Percentiles rank a stretch among this genome's conserved stretches.
phyloP scores from a whole-genome alignment of 2,113 vertebrate species.

The Hemibagrus wyckioides region DNA sequence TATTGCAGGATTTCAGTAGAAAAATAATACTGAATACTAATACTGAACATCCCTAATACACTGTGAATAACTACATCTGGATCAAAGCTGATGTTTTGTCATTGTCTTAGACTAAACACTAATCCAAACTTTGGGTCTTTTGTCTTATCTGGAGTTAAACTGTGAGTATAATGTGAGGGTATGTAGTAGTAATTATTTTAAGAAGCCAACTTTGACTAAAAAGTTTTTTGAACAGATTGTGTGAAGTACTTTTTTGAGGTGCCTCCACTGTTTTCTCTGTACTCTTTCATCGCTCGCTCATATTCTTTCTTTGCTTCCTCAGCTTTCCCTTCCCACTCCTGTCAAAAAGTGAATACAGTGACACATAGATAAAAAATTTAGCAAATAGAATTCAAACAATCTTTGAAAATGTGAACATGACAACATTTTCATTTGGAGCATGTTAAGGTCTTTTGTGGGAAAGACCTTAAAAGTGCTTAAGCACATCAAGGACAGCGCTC shows the following conservation, averaged over 20 bases:
- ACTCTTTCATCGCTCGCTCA: slow-evolving; percentile 83
- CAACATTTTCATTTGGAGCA: background rate
- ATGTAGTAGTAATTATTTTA: background rate
- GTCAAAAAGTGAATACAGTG: background rate
- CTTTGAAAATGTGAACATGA: background rate
- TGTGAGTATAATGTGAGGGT: background rate
- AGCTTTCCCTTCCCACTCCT: slow-evolving; percentile 86
- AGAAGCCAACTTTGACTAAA: background rate
- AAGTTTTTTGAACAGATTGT: background rate
- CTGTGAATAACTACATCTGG: background rate
- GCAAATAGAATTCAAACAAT: background rate
- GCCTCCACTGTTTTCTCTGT: slow-evolving; percentile 72
- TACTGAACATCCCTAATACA: background rate
- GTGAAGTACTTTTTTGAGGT: slow-evolving; percentile 49
- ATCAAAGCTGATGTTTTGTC: background rate
- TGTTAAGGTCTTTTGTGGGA: background rate
- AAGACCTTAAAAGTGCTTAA: too few relatives aligned
- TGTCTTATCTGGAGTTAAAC: background rate
- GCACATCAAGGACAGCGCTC: too few relatives aligned
- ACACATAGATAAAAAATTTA: background rate
- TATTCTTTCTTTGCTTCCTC: slow-evolving; percentile 82
- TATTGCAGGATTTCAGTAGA: background rate
- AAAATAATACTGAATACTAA: background rate
- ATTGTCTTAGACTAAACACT: background rate
- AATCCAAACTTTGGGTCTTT: too few relatives aligned